These are phyloP conservation scores for Sciurus carolinensis DNA, from an alignment of 2,797 vertebrate genomes.

Conservation along the genomic window DNA sequence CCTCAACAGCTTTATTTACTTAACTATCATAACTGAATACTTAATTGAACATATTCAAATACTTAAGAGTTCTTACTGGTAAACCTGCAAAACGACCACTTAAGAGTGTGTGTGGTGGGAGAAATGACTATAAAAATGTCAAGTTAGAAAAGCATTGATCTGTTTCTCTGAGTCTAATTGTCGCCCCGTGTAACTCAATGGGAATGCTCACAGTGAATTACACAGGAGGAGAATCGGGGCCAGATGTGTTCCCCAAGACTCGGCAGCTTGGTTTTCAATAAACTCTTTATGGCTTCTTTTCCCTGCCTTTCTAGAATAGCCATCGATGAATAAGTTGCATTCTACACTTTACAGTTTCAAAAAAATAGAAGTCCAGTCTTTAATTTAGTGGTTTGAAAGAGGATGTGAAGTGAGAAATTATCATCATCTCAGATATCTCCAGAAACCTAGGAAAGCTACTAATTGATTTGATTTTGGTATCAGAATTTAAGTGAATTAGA, in stretches of 20 bases:
- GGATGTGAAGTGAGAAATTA: neutral
- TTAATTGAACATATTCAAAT: slow-evolving; percentile 73
- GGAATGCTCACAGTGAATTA: slow-evolving; percentile 67
- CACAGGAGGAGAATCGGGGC: slow-evolving; percentile 39
- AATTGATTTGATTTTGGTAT: slow-evolving; percentile 41
- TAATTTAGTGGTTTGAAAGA: slow-evolving; percentile 71
- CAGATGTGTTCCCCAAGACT: slow-evolving; percentile 64
- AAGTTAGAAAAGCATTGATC: slow-evolving; percentile 29
- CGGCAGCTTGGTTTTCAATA: slow-evolving; percentile 65
- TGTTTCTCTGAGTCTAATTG: slow-evolving; percentile 55
- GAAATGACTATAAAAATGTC: slow-evolving; percentile 69
- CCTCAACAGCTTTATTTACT: slow-evolving; percentile 66
- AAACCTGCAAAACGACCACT: slow-evolving; percentile 72
- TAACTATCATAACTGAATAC: slow-evolving; percentile 73
- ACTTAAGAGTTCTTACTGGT: slow-evolving; percentile 56
- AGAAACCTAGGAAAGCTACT: slow-evolving; percentile 60
- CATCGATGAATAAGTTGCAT: slow-evolving; percentile 62
- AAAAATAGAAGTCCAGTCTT: slow-evolving; percentile 58
- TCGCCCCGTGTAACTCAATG: slow-evolving; percentile 48
- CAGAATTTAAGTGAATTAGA: slow-evolving; percentile 41
- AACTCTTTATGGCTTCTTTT: slow-evolving; percentile 59
- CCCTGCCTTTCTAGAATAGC: slow-evolving; percentile 42
- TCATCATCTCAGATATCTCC: slow-evolving; percentile 49
- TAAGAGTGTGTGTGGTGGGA: slow-evolving; percentile 47
- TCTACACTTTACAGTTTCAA: slow-evolving; percentile 57